phyloP scores from a whole-genome alignment of 2,113 vertebrate genomes.

The Perccottus glenii region DNA sequence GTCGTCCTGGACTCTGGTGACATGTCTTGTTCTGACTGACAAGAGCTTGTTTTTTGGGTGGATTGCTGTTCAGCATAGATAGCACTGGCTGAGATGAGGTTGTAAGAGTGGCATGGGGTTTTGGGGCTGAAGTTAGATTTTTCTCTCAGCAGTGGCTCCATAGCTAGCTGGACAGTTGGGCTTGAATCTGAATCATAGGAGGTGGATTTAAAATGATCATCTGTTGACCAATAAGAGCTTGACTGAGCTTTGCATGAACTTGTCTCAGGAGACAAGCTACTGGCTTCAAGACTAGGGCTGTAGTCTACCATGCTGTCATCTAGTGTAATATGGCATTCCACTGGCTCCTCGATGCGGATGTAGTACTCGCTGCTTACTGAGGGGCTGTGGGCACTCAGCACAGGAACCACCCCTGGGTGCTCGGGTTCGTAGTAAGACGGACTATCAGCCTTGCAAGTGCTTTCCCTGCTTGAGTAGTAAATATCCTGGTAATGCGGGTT shows the following conservation, averaged over 20 bases:
- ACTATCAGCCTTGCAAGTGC: conserved; percentile 67
- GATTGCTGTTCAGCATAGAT: conserved; percentile 63
- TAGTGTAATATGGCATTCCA: conserved; percentile 81
- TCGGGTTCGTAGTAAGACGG: conserved; percentile 87
- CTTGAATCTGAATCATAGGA: conserved; percentile 81
- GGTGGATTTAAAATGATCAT: conserved; percentile 53
- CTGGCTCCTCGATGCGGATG: conserved; percentile 92
- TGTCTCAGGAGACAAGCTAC: conserved; percentile 60
- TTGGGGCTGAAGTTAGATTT: conserved; percentile 36
- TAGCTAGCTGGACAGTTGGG: conserved; percentile 77
- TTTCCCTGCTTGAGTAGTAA: conserved; percentile 80
- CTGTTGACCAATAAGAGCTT: conserved; percentile 74
- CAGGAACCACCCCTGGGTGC: conserved; percentile 87
- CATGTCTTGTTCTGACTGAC: conserved; percentile 59
- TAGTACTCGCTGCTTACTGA: conserved; percentile 95
- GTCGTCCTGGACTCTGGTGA: conserved; percentile 52
- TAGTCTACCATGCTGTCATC: conserved; percentile 82
- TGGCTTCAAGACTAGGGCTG: conserved; percentile 73
- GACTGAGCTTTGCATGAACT: conserved; percentile 43
- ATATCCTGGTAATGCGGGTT: conserved; percentile 86
- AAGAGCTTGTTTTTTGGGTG: conserved; percentile 40
- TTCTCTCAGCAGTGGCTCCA: conserved; percentile 83
- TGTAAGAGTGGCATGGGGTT: conserved; percentile 46
- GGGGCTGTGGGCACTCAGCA: conserved; percentile 93
- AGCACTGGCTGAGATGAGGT: conserved; percentile 58